phyloP scores from a whole-genome alignment of 1,140 invertebrate genomes.

The Elymnias hypermnestra region DNA sequence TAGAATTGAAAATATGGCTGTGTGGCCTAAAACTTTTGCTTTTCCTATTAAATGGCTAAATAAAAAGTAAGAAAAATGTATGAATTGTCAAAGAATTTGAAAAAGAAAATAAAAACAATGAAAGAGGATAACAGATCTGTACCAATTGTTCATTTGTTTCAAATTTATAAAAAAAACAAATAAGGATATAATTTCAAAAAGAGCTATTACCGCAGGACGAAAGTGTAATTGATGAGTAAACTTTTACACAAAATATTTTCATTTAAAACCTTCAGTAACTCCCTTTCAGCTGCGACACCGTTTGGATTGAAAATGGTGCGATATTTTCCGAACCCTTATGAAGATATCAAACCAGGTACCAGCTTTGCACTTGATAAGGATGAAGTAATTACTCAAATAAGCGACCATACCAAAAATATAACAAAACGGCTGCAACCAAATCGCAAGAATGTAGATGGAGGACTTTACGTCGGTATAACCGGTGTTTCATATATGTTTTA shows the following conservation, averaged over 20 bases:
- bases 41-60: too few relatives aligned
- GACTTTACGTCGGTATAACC: constrained; percentile 75
- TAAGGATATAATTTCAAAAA: too few relatives aligned
- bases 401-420: constrained; percentile 49
- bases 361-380: constrained; percentile 33
- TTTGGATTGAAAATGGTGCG: constrained; percentile 49
- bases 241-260: constrained; percentile 27
- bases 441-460: constrained; percentile 63
- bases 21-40: too few relatives aligned
- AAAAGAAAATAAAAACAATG: constrained; percentile 3
- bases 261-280: constrained; percentile 19
- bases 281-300: constrained; percentile 17
- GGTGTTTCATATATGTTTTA: constrained; percentile 78
- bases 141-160: too few relatives aligned
- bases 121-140: too few relatives aligned
- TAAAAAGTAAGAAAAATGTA: too few relatives aligned
- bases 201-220: not conserved
- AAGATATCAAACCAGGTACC: constrained; percentile 39
- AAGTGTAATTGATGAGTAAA: constrained; percentile 26
- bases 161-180: too few relatives aligned
- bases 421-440: constrained; percentile 40
- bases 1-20: too few relatives aligned
- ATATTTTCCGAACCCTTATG: constrained; percentile 63
- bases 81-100: constrained; percentile 1
- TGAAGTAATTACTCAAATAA: constrained; percentile 39